These are phyloP conservation scores for Rhopalosiphum padi DNA, from an alignment of 1,140 invertebrate species.

Conservation along the genomic window DNA sequence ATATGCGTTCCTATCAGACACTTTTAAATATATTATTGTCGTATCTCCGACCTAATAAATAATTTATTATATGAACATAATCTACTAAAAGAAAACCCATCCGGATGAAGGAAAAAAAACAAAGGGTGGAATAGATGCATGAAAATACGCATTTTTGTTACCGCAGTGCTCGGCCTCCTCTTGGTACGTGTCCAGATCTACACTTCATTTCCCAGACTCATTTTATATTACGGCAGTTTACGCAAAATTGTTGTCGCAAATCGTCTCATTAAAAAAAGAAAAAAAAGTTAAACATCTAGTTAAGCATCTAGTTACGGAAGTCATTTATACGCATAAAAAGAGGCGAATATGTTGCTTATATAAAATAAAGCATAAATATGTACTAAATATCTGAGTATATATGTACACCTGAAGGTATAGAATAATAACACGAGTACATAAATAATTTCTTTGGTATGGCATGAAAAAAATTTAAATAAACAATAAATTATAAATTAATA, in stretches of 20 bases:
- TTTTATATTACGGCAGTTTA: neutral
- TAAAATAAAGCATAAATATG: neutral
- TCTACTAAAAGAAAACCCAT: neutral
- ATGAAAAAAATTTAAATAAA: neutral
- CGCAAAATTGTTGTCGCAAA: neutral
- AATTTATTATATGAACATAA: neutral
- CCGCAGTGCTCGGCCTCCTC: neutral
- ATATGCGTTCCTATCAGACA: neutral
- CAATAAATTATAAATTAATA: slow-evolving; percentile 8
- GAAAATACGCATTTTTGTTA: slow-evolving; percentile 1
- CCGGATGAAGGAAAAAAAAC: neutral
- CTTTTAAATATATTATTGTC: slow-evolving; percentile 6
- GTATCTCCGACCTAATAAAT: neutral
- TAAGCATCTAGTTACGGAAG: neutral
- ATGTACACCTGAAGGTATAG: no score
- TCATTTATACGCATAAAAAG: neutral
- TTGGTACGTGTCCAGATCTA: neutral
- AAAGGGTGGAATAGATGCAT: neutral
- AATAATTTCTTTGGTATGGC: neutral
- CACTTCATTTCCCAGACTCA: neutral
- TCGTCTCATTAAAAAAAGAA: neutral
- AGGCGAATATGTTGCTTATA: neutral
- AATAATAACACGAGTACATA: neutral
- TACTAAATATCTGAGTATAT: neutral
- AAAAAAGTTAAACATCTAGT: neutral